Evolutionary conservation across 1,140 invertebrate species (phyloP).

Genomic region (Hyles euphorbiae): DNA sequence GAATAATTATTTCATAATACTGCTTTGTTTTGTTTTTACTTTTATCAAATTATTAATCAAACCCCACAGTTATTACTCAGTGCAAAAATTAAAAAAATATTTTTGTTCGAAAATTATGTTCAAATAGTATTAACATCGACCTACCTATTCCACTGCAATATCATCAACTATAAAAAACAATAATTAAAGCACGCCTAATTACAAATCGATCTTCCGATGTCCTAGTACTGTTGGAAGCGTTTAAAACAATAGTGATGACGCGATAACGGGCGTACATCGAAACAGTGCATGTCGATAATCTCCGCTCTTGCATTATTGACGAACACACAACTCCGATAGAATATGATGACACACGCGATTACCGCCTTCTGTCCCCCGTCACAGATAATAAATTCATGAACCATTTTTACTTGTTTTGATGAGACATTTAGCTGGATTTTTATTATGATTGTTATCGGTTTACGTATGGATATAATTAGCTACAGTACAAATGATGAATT

Average conservation of each 20-base stretch:
- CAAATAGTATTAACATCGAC: too few relatives aligned
- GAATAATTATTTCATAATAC: too few relatives aligned
- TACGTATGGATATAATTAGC: not conserved
- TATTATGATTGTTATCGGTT: conserved; percentile 25
- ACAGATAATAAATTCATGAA: conserved; percentile 46
- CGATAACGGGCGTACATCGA: conserved; percentile 48
- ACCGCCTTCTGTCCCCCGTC: conserved; percentile 42
- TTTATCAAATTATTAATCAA: too few relatives aligned
- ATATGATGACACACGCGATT: conserved; percentile 64
- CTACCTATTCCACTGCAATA: too few relatives aligned
- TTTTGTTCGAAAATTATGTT: too few relatives aligned
- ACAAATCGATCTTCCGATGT: conserved; percentile 40
- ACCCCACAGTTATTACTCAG: too few relatives aligned
- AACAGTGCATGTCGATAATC: conserved; percentile 66
- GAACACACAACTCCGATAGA: conserved; percentile 48
- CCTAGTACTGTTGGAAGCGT: conserved; percentile 40
- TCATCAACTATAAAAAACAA: too few relatives aligned
- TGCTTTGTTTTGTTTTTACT: too few relatives aligned
- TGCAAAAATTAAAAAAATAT: too few relatives aligned
- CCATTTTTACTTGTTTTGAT: conserved; percentile 33
- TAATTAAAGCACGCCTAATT: conserved; percentile 14
- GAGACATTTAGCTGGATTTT: conserved; percentile 31
- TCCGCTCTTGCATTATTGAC: conserved; percentile 63
- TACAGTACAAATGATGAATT: not conserved
- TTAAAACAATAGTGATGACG: conserved; percentile 57